Evolutionary conservation across 2,113 vertebrate genomes (phyloP), one percentile per base, ranked within the genome.

Genomic region (Cochlearius cochlearius): DNA sequence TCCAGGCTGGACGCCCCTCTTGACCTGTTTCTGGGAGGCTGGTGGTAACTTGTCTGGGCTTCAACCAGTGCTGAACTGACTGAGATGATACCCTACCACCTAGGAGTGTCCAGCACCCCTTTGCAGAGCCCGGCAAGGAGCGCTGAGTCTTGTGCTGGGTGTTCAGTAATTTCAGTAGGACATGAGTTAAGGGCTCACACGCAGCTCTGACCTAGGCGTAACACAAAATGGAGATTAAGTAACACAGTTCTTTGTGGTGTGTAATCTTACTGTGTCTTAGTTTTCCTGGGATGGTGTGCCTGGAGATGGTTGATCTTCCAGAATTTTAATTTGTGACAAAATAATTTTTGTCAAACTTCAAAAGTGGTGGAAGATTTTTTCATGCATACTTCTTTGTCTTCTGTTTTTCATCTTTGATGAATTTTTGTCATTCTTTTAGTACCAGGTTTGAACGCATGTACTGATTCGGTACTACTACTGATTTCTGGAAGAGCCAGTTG

Each of bases 71-170:
- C n/a, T 63, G 53, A 79, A 45, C 9, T 7, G 9, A 62, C 21
- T 39, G 66, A 58, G 25, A 73, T 25, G 1, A 55, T 20, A 67
- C 88, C n/a, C n/a, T 71, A 7, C 15, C 38, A 59, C 10, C 3
- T 2, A 34, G 12, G 18, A 10, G 21, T 66, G 50, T 22, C 18
- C 52, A 39, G 16, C 10, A 43, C 4, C 4, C 15, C 25, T 17
- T 43, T 49, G 25, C 45, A 95, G 83, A 76, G 50, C 32, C 38
- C 5, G 19, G 45, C 45, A 78, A 19, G 41, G 39, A 87, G 23
- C 5, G 4, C 29, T 0, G 0, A 64, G 13, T 16, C 19, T 47
- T 16, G 12, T 27, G n/a, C 30, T 67, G 45, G 39, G 2, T 23
- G 11, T 34, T 52, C 26, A 60, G 25, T 14, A 43, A 58, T 34